A percentile compares a stretch with the other conserved stretches of the same genome.
Evolutionary conservation across 1,140 invertebrate species (phyloP).

Genomic region (Drosophila paulistorum): DNA sequence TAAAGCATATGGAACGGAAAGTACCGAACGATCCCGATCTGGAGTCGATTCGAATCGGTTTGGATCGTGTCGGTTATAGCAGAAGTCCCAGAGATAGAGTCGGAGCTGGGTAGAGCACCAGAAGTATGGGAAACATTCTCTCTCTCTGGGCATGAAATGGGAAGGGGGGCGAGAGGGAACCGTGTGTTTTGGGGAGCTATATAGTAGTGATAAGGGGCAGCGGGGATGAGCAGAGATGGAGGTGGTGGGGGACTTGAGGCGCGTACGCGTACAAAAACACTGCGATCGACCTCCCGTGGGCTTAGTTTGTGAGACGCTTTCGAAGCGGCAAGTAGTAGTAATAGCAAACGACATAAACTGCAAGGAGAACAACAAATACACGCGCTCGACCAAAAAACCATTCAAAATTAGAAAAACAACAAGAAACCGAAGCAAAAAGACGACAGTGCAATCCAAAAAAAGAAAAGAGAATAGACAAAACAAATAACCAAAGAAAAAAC

Average conservation of each 20-base stretch:
- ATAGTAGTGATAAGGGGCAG: background rate
- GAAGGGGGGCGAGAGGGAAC: conserved; percentile 22
- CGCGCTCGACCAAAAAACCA: conserved; percentile 39
- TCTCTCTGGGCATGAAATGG: conserved; percentile 8
- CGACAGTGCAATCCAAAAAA: conserved; percentile 28
- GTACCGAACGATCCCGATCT: conserved; percentile 49
- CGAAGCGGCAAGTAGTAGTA: conserved; percentile 73
- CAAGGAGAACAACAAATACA: conserved; percentile 25
- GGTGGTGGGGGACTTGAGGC: background rate
- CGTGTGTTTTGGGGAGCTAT: background rate
- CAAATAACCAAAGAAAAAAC: conserved; percentile 7
- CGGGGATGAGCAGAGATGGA: background rate
- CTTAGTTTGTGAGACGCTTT: conserved; percentile 78
- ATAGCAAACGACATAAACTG: conserved; percentile 48
- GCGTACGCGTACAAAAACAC: conserved; percentile 67
- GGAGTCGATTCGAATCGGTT: conserved; percentile 28
- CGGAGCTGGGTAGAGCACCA: conserved; percentile 18
- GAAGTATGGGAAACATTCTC: conserved; percentile 15
- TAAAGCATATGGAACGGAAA: conserved; percentile 52
- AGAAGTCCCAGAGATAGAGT: conserved; percentile 3
- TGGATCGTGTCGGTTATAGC: background rate
- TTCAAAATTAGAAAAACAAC: conserved; percentile 53
- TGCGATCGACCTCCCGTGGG: conserved; percentile 76
- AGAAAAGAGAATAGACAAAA: conserved; percentile 19
- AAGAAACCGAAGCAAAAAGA: conserved; percentile 21